phyloP scores from a whole-genome alignment of 2,888 invertebrate species.

The Lithosia quadra region DNA sequence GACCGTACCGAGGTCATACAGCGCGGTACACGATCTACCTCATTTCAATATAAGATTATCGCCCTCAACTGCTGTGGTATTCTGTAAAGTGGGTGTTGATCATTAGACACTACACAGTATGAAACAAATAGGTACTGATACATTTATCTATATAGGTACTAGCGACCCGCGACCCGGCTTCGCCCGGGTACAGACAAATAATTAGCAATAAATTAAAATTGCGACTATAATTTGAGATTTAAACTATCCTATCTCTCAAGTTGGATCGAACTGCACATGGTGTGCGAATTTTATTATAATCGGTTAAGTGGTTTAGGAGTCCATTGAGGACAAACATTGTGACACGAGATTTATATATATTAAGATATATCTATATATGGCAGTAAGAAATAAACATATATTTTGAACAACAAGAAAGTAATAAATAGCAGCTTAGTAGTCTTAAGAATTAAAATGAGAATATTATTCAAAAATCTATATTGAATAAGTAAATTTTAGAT shows the following conservation, averaged over 20 bases:
- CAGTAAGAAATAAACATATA: background rate
- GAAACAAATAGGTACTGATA: background rate
- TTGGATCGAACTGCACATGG: too few species aligned
- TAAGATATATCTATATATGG: background rate
- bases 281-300: too few species aligned
- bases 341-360: too few species aligned
- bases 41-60: background rate
- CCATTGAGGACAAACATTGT: too few species aligned
- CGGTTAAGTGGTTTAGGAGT: too few species aligned
- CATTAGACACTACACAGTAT: too few species aligned
- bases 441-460: background rate
- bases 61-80: background rate
- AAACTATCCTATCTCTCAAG: too few species aligned
- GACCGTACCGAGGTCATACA: background rate
- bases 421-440: background rate
- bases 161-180: too few species aligned
- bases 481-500: background rate
- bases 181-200: too few species aligned
- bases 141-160: background rate
- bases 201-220: too few species aligned
- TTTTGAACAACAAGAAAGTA: background rate
- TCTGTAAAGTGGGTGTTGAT: background rate
- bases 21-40: background rate
- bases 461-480: background rate
- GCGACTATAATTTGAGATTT: too few species aligned